Base-by-base conservation (phyloP, 1,140 invertebrate genomes). In the Papilio polyxenes region DNA sequence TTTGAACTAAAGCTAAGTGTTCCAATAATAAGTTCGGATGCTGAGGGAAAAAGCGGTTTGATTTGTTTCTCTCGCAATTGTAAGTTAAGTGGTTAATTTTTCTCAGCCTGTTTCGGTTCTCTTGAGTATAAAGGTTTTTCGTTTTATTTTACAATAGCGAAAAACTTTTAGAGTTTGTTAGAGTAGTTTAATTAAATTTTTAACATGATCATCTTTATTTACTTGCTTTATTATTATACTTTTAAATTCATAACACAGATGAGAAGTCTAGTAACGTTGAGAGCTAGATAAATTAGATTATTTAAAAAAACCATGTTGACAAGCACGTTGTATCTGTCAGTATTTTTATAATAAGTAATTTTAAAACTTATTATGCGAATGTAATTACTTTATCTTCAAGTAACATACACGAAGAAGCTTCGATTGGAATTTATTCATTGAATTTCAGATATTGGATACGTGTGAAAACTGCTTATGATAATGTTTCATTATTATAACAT, bases 21-120 rank as follows among this genome's bases (percentile, higher is more conserved):
- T 69, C 23, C 65, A 69, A 69, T 37, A 31, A 69, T 69, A 69
- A 69, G 65, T 69, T 65, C 23, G 20, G 15, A 11, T 31, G 65
- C 23, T 37, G 23, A 23, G 62, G 62, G 23, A 69, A 69, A 69
- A 69, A 11, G 31, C 65, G 11, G 65, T 69, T 69, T 69, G 65
- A 69, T 69, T 69, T 69, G 65, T 69, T 69, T 69, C 65, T 69
- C 65, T 31, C 11, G 37, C 65, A 69, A 69, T 37, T 69, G 65
- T 69, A 37, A 69, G 65, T 69, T 69, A 69, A 69, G 23, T 69
- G 23, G 65, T 37, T 69, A 69, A 69, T 69, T 69, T 69, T 69
- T 69, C 65, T 37, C 11, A 15, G 31, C 31, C 65, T 69, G 65
- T 69, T 69, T 15, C 13, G 37, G 31, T 37, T 37, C 23, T 69